These are phyloP conservation scores for Oncorhynchus mykiss DNA, from an alignment of 2,113 vertebrate species.

Conservation along the genomic window DNA sequence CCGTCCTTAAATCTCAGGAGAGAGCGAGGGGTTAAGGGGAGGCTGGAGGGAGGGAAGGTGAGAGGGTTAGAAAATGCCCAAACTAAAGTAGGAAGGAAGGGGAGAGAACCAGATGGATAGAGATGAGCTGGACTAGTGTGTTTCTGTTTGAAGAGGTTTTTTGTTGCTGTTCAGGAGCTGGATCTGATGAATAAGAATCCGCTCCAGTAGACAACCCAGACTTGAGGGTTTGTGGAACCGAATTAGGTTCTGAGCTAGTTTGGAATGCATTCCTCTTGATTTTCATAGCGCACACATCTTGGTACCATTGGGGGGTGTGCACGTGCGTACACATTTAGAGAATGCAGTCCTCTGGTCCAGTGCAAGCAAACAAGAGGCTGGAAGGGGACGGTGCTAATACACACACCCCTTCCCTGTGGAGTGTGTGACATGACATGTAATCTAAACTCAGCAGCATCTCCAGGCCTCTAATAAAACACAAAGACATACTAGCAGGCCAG, in stretches of 20 bases:
- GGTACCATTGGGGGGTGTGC: neutral
- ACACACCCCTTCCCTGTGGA: neutral
- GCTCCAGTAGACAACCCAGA: neutral
- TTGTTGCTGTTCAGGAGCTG: no score
- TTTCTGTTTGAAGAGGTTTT: constrained; percentile 4
- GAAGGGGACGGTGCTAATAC: constrained; percentile 26
- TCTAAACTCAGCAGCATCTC: no score
- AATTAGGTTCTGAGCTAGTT: constrained; percentile 23
- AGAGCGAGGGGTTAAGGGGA: neutral
- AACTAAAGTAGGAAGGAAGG: no score
- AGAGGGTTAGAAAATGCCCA: neutral
- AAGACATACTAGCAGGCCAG: no score
- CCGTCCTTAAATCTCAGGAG: constrained; percentile 1
- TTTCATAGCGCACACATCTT: constrained; percentile 20
- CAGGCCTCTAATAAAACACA: no score
- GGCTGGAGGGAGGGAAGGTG: neutral
- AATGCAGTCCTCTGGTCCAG: constrained; percentile 13
- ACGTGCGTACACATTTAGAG: constrained; percentile 2
- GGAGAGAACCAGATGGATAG: neutral
- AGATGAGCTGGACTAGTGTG: neutral
- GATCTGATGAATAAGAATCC: neutral
- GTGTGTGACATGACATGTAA: no score
- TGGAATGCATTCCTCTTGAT: constrained; percentile 55
- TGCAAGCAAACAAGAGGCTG: constrained; percentile 36
- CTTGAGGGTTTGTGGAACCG: neutral